These are phyloP conservation scores for Acrobasis repandana DNA, from an alignment of 2,888 invertebrate genomes.

Conservation along the genomic window DNA sequence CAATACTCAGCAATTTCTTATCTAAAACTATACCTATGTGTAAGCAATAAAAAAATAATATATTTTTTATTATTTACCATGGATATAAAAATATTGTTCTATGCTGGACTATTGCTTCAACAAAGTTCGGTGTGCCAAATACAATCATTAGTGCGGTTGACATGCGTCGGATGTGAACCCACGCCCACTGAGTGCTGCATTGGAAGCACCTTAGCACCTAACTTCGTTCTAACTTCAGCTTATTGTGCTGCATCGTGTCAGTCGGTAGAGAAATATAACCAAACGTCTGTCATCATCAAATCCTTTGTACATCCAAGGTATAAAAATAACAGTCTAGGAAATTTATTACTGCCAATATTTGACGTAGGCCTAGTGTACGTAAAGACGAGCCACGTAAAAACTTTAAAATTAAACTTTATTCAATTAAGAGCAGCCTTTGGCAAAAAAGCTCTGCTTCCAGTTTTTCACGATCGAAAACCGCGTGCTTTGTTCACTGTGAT, in stretches of 20 bases:
- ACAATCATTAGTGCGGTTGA: conserved; percentile 43
- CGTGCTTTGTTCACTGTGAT: conserved; percentile 41
- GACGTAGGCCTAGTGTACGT: conserved; percentile 38
- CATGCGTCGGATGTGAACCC: conserved; percentile 39
- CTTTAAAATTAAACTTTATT: conserved; percentile 42
- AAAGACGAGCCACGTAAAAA: conserved; percentile 13
- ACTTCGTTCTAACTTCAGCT: conserved; percentile 50
- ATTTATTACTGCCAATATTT: conserved; percentile 27
- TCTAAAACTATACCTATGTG: too few relatives aligned
- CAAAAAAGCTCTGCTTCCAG: conserved; percentile 43
- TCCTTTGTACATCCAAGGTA: conserved; percentile 34
- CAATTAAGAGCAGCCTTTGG: conserved; percentile 43
- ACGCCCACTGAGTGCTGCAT: conserved; percentile 44
- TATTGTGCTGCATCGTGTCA: conserved; percentile 55
- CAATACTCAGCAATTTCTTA: too few relatives aligned
- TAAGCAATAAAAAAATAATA: too few relatives aligned
- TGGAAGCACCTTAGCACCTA: conserved; percentile 49
- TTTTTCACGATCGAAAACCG: conserved; percentile 33
- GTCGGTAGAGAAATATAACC: conserved; percentile 30
- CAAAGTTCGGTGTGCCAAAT: conserved; percentile 26
- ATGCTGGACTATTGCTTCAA: conserved; percentile 24
- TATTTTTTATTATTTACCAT: conserved; percentile 17
- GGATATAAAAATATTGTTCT: conserved; percentile 28
- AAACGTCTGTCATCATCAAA: conserved; percentile 31
- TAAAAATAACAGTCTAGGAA: conserved; percentile 30